Conservation (phyloP, 2,888 invertebrate species). For the Polymixis lichenea region DNA sequence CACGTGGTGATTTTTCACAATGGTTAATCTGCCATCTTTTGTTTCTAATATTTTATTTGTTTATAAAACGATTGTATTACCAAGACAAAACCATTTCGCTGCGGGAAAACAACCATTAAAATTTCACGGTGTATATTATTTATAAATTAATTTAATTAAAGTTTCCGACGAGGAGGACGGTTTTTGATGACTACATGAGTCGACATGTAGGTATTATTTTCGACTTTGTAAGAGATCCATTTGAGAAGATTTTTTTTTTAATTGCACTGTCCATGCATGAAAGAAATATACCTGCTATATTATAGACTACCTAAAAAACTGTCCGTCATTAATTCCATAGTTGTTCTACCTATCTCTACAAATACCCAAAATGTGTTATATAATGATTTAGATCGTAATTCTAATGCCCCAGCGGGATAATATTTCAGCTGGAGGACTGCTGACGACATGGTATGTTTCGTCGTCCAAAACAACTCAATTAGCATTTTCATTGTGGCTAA, state of each 20-base stretch:
- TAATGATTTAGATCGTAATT: slow-evolving; percentile 47
- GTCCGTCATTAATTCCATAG: neutral
- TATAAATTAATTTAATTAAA: neutral
- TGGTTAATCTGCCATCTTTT: too few species aligned
- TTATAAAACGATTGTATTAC: too few species aligned
- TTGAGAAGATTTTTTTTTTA: neutral
- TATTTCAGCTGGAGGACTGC: slow-evolving; percentile 69
- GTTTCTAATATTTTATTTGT: too few species aligned
- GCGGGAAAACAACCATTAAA: too few species aligned
- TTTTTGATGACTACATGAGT: neutral
- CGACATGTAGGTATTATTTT: too few species aligned
- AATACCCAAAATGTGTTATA: slow-evolving; percentile 27
- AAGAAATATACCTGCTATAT: neutral
- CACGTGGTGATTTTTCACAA: too few species aligned
- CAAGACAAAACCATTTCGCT: too few species aligned
- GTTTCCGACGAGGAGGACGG: neutral
- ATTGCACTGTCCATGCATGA: too few species aligned
- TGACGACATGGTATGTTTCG: slow-evolving; percentile 76
- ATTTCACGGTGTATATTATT: too few species aligned
- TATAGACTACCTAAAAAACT: neutral
- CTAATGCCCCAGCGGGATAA: slow-evolving; percentile 65
- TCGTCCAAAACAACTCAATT: slow-evolving; percentile 82
- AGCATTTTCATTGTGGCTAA: slow-evolving; percentile 82
- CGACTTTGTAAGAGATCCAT: neutral
- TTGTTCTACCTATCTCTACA: neutral